These are phyloP conservation scores for Philereme transversata DNA, from an alignment of 2,888 invertebrate species.

Conservation along the genomic window DNA sequence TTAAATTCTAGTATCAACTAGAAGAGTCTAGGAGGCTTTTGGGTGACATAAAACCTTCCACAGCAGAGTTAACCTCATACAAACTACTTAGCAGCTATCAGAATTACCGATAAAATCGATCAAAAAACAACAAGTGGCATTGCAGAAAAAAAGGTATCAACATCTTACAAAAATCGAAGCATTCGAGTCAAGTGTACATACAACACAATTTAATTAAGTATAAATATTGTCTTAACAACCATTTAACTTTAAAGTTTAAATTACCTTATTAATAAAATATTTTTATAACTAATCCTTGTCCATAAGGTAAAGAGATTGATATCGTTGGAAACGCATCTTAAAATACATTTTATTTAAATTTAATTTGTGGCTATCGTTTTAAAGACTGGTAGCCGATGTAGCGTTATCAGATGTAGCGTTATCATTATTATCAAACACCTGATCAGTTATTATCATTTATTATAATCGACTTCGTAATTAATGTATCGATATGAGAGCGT, in stretches of 20 bases:
- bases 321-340: conserved; percentile 1
- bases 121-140: no score
- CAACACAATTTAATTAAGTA: no score
- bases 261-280: conserved; percentile 27
- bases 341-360: conserved; percentile 19
- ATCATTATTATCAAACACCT: conserved; percentile 15
- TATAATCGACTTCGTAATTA: conserved; percentile 17
- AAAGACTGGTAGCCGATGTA: conserved; percentile 25
- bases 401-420: conserved; percentile 12
- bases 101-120: no score
- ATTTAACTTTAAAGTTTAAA: background rate
- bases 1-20: no score
- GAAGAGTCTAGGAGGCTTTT: no score
- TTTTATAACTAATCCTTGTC: conserved; percentile 57
- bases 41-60: no score
- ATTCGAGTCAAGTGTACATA: no score
- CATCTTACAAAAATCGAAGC: no score
- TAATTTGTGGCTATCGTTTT: conserved; percentile 15
- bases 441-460: background rate
- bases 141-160: no score
- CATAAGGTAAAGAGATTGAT: conserved; percentile 47
- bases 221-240: background rate
- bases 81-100: no score
- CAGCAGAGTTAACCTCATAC: no score
- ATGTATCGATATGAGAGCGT: no score